These are phyloP conservation scores for Drepana falcataria DNA, from an alignment of 2,888 invertebrate species.

Conservation along the genomic window DNA sequence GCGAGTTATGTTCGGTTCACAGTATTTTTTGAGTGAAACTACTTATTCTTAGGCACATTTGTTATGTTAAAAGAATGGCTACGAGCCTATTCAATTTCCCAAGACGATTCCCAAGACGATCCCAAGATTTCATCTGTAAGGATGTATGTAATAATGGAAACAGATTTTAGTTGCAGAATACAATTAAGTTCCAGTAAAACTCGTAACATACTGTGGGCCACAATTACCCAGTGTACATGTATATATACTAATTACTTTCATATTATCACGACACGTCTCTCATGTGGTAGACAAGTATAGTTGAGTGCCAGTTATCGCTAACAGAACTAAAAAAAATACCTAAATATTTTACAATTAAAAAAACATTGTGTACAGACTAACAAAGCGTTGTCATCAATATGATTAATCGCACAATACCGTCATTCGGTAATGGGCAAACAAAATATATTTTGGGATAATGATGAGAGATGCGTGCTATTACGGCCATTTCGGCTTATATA, in stretches of 20 bases:
- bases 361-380: neutral
- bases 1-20: neutral
- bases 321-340: too few species aligned
- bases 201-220: neutral
- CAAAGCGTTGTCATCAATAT: slow-evolving; percentile 3
- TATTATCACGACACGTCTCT: neutral
- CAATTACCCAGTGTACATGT: too few species aligned
- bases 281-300: too few species aligned
- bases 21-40: too few species aligned
- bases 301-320: too few species aligned
- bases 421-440: slow-evolving; percentile 4
- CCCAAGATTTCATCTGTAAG: too few species aligned
- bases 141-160: too few species aligned
- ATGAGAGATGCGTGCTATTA: slow-evolving; percentile 15
- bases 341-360: neutral
- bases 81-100: too few species aligned
- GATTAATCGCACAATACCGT: neutral
- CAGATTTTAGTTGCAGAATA: neutral
- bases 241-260: neutral
- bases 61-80: too few species aligned
- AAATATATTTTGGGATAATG: slow-evolving; percentile 15
- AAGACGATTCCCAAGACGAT: too few species aligned
- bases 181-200: neutral
- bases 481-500: slow-evolving; percentile 26
- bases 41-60: too few species aligned